Percentiles rank a stretch among this genome's conserved stretches.
Evolutionary conservation across 2,797 vertebrate genomes (phyloP).

Genomic region (Hydrocynus forskahlii): DNA sequence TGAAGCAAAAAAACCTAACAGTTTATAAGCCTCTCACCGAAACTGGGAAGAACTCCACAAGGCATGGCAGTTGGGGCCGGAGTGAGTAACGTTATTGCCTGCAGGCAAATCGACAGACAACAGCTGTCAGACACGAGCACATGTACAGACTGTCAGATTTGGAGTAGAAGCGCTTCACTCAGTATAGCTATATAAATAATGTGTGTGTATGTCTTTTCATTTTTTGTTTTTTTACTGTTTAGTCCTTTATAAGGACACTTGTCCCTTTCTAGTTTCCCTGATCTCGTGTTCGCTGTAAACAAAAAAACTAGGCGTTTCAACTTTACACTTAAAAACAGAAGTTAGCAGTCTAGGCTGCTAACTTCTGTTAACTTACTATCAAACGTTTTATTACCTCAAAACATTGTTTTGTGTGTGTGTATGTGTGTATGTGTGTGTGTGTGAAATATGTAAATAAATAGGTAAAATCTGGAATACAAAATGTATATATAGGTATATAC

Average conservation of each 20-base stretch:
- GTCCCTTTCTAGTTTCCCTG: background rate
- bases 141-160: constrained; percentile 72
- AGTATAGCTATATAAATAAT: background rate
- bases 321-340: too few species aligned
- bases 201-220: background rate
- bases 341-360: too few species aligned
- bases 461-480: too few species aligned
- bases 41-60: constrained; percentile 49
- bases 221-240: background rate
- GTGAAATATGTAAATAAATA: too few species aligned
- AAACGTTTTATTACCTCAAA: too few species aligned
- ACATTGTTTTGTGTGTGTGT: too few species aligned
- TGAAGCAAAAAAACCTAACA: constrained; percentile 52
- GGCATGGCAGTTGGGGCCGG: constrained; percentile 59
- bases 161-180: constrained; percentile 47
- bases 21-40: constrained; percentile 54
- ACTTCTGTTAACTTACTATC: background rate
- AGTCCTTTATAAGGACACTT: background rate
- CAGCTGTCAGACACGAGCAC: constrained; percentile 53
- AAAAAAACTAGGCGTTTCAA: too few species aligned
- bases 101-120: constrained; percentile 61
- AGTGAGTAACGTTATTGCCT: constrained; percentile 68
- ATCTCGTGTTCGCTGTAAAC: too few species aligned
- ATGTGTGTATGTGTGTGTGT: too few species aligned
- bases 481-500: too few species aligned